phyloP scores from a whole-genome alignment of 2,113 vertebrate genomes.

The Boleophthalmus pectinirostris region DNA sequence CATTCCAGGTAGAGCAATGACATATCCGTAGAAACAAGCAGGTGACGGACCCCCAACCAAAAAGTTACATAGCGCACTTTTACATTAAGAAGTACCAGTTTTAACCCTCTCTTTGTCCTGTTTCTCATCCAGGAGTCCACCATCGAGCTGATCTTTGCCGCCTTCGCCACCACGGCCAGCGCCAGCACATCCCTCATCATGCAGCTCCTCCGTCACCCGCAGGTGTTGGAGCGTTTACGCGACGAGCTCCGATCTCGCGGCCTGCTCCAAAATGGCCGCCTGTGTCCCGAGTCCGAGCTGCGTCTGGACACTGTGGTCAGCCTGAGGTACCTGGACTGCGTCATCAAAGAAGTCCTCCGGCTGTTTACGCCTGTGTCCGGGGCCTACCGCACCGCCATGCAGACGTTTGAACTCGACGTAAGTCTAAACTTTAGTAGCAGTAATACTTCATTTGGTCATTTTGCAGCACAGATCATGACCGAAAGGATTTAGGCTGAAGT shows the following conservation, averaged over 20 bases:
- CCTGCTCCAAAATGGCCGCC: conserved; percentile 89
- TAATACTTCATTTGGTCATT: too few species aligned
- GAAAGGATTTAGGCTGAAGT: too few species aligned
- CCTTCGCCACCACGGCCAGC: conserved; percentile 94
- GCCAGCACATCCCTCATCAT: conserved; percentile 96
- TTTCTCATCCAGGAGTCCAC: conserved; percentile 84
- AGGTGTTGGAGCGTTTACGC: conserved; percentile 88
- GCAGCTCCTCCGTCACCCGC: conserved; percentile 92
- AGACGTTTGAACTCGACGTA: conserved; percentile 97
- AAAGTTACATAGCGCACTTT: too few species aligned
- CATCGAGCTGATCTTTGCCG: conserved; percentile 95
- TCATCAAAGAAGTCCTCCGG: conserved; percentile 97
- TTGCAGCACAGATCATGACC: too few species aligned
- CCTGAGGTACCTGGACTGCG: conserved; percentile 94
- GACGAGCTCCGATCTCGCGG: conserved; percentile 89
- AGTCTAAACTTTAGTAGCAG: too few species aligned
- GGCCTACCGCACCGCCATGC: conserved; percentile 91
- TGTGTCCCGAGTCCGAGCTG: conserved; percentile 85
- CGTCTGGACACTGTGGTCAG: conserved; percentile 84
- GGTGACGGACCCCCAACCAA: too few species aligned
- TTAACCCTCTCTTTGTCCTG: neutral
- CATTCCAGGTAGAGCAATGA: too few species aligned
- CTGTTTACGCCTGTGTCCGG: conserved; percentile 94
- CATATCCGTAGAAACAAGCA: too few species aligned
- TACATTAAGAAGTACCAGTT: too few species aligned